Evolutionary conservation across 2,797 vertebrate species (phyloP), one percentile per base, ranked within the genome.

Genomic region (Chiroxiphia lanceolata): DNA sequence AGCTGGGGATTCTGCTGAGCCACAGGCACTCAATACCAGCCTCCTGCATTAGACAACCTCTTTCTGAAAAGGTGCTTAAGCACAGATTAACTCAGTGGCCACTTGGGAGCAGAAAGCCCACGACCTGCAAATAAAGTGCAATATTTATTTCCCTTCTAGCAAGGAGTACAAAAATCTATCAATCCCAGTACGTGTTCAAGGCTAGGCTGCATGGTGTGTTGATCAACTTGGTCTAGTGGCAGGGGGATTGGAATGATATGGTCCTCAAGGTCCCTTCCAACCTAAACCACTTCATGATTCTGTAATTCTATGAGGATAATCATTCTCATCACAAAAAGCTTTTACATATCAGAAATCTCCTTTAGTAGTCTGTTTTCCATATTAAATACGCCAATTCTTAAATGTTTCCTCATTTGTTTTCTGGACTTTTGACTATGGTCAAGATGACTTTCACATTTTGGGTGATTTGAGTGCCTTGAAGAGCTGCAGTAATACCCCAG

Each of bases 241-340:
- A 90, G 38, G 0, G 0, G 11, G 6, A 11, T 21, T 72, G 38
- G 10, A 71, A 34, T 40, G n/a, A 71, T 26, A 27, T 33, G n/a
- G 38, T 71, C 18, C 13, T 56, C 48, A 50, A 69, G 6, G 16
- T 44, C 29, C 19, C 36, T 67, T 65, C 40, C 40, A 67, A 33
- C 9, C 26, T 67, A 67, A 48, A 36, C 18, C 38, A 20, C 13
- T 72, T 22, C 20, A 1, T 33, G 65, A 47, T 26, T 65, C 53
- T 42, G 0, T 59, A 54, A 53, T 70, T 83, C 36, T n/a, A 15
- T 18, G 27, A n/a, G 0, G 6, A 38, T 68, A 29, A 51, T 63
- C 4, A 26, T 47, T 64, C 20, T 59, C 31, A 71, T 36, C 5
- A 48, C 44, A 63, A 70, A 70, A 59, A 76, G 19, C 4, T 65